Base-by-base conservation (phyloP, 2,113 vertebrate species). In the Epinephelus moara region DNA sequence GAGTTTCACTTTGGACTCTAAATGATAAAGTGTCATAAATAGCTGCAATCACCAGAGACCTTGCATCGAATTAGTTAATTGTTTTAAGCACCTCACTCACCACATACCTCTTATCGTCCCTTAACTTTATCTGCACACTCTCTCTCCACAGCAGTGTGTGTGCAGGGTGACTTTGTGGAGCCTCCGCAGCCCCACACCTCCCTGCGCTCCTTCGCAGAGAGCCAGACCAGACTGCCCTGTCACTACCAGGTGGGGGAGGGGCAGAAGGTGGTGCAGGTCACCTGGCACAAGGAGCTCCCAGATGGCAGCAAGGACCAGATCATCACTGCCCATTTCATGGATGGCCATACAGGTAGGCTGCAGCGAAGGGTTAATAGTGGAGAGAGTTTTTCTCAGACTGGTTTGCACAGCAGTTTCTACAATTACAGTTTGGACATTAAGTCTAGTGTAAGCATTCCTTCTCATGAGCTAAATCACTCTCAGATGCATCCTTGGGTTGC, bases 211-310 rank as follows among this genome's bases (percentile, higher is more conserved):
- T 7, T 90, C 59, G 68, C 91, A 0, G 94, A 94, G 45, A 53
- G 64, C 5, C 59, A 83, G 82, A 94, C 94, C 7, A 77, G 91
- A 8, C 91, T 96, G 4, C 95, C 95, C 67, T 96, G 95, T 6
- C 86, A 25, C 17, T 96, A 94, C 77, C 66, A 68, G 76, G 70
- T 13, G 9, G 30, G 68, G 27, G 49, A 1, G 0, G 80, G 4
- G 0, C 57, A 93, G 64, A 77, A 70, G 40, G 85, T 94, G 88
- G 90, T 96, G 75, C 95, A 96, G 84, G 95, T 96, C 76, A 94
- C 92, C 23, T 96, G 95, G 95, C 75, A 50, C 72, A 94, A 92
- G 80, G 87, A 89, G 45, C 86, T 91, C 15, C 60, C 56, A 0
- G 91, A 88, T 0, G 91, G 91, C 40, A 81, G 11, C 64, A 91